Evolutionary conservation across 2,888 invertebrate genomes (phyloP).

Genomic region (Matsumyia berberina): DNA sequence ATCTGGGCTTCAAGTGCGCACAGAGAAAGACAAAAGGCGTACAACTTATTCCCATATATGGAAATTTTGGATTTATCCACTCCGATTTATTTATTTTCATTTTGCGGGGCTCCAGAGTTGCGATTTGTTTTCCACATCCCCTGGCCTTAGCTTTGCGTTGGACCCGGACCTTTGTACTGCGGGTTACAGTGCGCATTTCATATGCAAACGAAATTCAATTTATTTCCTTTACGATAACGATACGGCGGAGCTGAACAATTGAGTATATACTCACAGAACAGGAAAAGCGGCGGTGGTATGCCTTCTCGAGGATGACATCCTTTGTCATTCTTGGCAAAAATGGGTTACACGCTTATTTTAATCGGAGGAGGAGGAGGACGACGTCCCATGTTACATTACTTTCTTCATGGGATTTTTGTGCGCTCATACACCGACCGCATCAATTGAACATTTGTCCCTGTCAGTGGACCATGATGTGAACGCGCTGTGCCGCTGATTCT

Average conservation of each 20-base stretch:
- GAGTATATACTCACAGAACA: constrained; percentile 15
- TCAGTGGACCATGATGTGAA: constrained; percentile 69
- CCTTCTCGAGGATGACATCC: constrained; percentile 68
- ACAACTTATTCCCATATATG: constrained; percentile 76
- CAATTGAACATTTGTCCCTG: constrained; percentile 70
- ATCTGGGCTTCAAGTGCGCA: constrained; percentile 20
- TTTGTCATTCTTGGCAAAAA: constrained; percentile 74
- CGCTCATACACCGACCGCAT: constrained; percentile 20
- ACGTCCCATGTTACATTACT: constrained; percentile 4
- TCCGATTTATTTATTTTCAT: constrained; percentile 68
- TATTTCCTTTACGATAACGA: constrained; percentile 68
- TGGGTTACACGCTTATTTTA: constrained; percentile 68
- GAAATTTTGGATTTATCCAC: constrained; percentile 73
- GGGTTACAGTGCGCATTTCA: constrained; percentile 66
- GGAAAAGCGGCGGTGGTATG: constrained; percentile 51
- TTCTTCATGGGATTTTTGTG: constrained; percentile 5
- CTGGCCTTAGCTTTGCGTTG: constrained; percentile 14
- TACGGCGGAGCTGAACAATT: constrained; percentile 50
- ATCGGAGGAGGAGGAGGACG: constrained; percentile 35
- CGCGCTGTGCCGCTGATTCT: constrained; percentile 26
- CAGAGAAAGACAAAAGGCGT: constrained; percentile 69
- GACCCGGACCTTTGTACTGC: constrained; percentile 44
- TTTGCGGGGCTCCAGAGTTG: constrained; percentile 44
- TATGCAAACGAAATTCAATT: constrained; percentile 76
- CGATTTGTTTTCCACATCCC: constrained; percentile 46